A percentile compares a stretch with the other conserved stretches of the same genome.
These are phyloP conservation scores for Listronotus bonariensis DNA, from an alignment of 1,140 invertebrate genomes.

Conservation along the genomic window DNA sequence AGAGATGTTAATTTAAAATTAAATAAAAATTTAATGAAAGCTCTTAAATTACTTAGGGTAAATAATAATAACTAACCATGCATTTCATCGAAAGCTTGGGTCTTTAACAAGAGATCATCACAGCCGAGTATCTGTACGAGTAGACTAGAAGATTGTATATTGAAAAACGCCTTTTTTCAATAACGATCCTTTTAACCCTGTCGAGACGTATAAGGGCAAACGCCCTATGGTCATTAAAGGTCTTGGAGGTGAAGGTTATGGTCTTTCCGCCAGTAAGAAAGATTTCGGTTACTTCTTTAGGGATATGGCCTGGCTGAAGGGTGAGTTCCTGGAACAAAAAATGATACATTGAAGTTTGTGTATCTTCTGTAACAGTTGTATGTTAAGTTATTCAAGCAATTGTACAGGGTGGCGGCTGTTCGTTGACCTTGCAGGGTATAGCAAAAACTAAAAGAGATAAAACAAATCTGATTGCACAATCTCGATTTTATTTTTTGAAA, in stretches of 20 bases:
- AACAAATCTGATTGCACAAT: too few species aligned
- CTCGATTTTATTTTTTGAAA: too few species aligned
- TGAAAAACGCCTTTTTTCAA: slow-evolving; percentile 62
- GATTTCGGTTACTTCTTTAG: slow-evolving; percentile 61
- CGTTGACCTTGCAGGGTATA: too few species aligned
- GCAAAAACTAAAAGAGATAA: too few species aligned
- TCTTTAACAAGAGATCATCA: slow-evolving; percentile 60
- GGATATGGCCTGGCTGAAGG: slow-evolving; percentile 60
- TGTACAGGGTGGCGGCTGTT: too few species aligned
- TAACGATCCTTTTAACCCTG: slow-evolving; percentile 57
- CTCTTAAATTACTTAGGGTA: too few species aligned
- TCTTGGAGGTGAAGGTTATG: slow-evolving; percentile 60
- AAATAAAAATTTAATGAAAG: too few species aligned
- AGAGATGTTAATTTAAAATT: too few species aligned
- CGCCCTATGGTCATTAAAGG: slow-evolving; percentile 55
- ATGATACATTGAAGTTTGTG: too few species aligned
- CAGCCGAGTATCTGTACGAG: slow-evolving; percentile 61
- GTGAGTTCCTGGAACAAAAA: slow-evolving; percentile 59
- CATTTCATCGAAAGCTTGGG: slow-evolving; percentile 61
- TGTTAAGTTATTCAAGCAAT: too few species aligned
- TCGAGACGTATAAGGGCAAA: slow-evolving; percentile 59
- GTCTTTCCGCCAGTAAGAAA: slow-evolving; percentile 63
- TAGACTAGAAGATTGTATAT: slow-evolving; percentile 59
- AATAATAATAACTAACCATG: slow-evolving; percentile 51
- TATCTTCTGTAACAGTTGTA: too few species aligned